phyloP scores from a whole-genome alignment of 2,888 invertebrate genomes.

The Apotomis betuletana region DNA sequence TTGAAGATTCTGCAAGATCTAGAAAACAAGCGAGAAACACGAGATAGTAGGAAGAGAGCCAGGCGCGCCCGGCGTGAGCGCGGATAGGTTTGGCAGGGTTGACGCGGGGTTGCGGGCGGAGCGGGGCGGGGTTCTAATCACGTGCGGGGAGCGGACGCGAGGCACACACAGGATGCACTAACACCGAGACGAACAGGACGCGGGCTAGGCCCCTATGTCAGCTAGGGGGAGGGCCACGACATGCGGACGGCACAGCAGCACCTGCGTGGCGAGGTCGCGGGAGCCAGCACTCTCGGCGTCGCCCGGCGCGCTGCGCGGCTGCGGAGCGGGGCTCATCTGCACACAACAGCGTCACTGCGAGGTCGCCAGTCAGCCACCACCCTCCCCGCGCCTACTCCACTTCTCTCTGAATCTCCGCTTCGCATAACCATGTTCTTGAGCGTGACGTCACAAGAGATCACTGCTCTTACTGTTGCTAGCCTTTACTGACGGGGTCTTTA shows the following conservation, averaged over 20 bases:
- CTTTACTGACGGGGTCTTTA: constrained; percentile 6
- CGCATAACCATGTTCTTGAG: constrained; percentile 48
- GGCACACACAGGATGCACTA: constrained; percentile 76
- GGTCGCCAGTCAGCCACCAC: constrained; percentile 65
- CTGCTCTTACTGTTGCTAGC: constrained; percentile 14
- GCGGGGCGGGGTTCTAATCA: constrained; percentile 54
- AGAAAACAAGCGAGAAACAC: constrained; percentile 96
- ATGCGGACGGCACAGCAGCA: constrained; percentile 63
- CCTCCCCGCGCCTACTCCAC: constrained; percentile 74
- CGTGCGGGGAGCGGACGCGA: constrained; percentile 56
- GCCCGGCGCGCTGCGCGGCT: constrained; percentile 76
- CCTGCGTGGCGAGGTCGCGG: constrained; percentile 80
- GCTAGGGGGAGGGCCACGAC: constrained; percentile 56
- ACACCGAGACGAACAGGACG: constrained; percentile 73
- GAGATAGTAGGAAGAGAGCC: constrained; percentile 89
- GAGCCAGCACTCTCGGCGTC: constrained; percentile 72
- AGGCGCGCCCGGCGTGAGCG: constrained; percentile 77
- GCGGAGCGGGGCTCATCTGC: constrained; percentile 82
- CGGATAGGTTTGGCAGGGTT: constrained; percentile 63
- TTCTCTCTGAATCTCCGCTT: constrained; percentile 81
- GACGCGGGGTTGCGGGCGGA: constrained; percentile 64
- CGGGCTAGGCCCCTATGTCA: constrained; percentile 78
- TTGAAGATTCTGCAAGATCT: constrained; percentile 99
- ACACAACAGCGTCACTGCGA: constrained; percentile 80
- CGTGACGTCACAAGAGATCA: constrained; percentile 25